phyloP scores from a whole-genome alignment of 2,888 invertebrate species.

The Sclerodermus sp. region DNA sequence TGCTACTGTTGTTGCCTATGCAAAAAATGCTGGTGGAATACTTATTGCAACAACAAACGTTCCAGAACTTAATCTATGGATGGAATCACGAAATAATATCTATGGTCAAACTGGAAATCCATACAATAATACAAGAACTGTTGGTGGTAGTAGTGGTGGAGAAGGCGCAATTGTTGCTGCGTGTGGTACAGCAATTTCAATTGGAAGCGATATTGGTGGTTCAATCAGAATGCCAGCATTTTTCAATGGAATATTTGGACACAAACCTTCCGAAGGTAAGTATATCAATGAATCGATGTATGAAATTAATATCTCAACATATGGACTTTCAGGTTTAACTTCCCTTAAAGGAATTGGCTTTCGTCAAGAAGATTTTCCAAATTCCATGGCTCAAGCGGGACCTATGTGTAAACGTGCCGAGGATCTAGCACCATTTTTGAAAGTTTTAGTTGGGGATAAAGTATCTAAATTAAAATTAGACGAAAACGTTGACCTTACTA shows the following conservation, averaged over 20 bases:
- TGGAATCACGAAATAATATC: slow-evolving; percentile 84
- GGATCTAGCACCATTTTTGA: slow-evolving; percentile 80
- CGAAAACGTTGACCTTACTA: slow-evolving; percentile 64
- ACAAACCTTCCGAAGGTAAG: slow-evolving; percentile 73
- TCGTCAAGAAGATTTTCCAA: slow-evolving; percentile 63
- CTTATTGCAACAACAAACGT: slow-evolving; percentile 89
- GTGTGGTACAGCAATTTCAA: slow-evolving; percentile 79
- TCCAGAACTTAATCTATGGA: slow-evolving; percentile 92
- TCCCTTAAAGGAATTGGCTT: slow-evolving; percentile 66
- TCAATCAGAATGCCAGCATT: slow-evolving; percentile 91
- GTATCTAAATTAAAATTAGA: slow-evolving; percentile 64
- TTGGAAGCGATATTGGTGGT: slow-evolving; percentile 96
- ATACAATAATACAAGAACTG: slow-evolving; percentile 80
- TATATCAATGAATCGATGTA: slow-evolving; percentile 25
- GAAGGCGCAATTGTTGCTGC: slow-evolving; percentile 77
- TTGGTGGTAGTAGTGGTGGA: slow-evolving; percentile 93
- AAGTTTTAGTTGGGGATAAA: slow-evolving; percentile 65
- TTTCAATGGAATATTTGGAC: slow-evolving; percentile 86
- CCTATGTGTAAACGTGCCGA: slow-evolving; percentile 77
- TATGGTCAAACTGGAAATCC: slow-evolving; percentile 91
- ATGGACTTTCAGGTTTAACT: slow-evolving; percentile 65
- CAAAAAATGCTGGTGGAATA: slow-evolving; percentile 83
- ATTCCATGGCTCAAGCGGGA: slow-evolving; percentile 82
- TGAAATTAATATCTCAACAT: slow-evolving; percentile 1
- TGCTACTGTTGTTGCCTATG: slow-evolving; percentile 73